A percentile compares a stretch with the other conserved stretches of the same genome.
These are phyloP conservation scores for Brachyopa scutellaris DNA, from an alignment of 2,888 invertebrate species.

Conservation along the genomic window DNA sequence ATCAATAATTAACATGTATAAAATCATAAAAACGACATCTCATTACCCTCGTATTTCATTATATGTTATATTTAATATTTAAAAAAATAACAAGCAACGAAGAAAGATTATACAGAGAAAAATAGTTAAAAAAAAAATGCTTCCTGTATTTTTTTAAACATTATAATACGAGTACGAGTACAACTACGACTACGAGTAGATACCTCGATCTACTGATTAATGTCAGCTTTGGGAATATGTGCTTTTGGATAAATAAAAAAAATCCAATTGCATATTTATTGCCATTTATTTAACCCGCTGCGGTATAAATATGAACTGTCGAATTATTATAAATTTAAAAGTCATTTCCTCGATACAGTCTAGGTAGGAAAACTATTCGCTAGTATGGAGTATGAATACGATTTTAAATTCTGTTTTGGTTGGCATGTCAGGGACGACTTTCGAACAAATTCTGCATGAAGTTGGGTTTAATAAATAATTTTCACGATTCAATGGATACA, in stretches of 20 bases:
- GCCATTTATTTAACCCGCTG: too few species aligned
- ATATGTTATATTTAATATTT: not conserved
- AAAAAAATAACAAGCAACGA: not conserved
- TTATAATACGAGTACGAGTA: not conserved
- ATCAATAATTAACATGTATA: conserved; percentile 43
- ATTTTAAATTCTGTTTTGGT: too few species aligned
- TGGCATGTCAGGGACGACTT: too few species aligned
- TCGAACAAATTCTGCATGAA: too few species aligned
- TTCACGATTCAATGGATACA: too few species aligned
- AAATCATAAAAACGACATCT: conserved; percentile 29
- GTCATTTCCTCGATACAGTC: too few species aligned
- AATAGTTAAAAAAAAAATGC: not conserved
- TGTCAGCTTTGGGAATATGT: conserved; percentile 4
- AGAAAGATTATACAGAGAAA: not conserved
- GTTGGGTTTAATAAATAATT: too few species aligned
- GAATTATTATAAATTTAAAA: too few species aligned
- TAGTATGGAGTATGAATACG: too few species aligned
- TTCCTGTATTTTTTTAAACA: conserved; percentile 10
- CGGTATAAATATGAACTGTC: too few species aligned
- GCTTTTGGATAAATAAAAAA: not conserved
- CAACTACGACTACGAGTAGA: too few species aligned
- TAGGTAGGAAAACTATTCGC: too few species aligned
- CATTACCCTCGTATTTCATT: conserved; percentile 43
- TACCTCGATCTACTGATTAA: conserved; percentile 1
- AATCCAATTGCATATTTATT: not conserved